Evolutionary conservation across 2,113 vertebrate genomes (phyloP).

Genomic region (Pterocles orientalis): DNA sequence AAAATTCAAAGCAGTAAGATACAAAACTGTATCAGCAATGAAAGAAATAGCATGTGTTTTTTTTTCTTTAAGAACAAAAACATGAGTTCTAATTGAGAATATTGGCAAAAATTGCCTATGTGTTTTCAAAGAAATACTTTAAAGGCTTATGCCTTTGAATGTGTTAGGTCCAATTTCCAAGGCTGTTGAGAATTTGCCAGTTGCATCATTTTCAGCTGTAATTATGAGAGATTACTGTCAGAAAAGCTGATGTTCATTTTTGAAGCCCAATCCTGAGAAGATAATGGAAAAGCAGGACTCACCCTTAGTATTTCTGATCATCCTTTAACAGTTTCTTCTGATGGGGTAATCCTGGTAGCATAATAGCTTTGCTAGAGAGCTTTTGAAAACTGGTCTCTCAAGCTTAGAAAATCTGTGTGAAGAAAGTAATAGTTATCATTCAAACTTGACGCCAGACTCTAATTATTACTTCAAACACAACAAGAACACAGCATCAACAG

Average conservation of each 20-base stretch:
- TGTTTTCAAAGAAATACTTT: background rate
- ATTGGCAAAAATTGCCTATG: background rate
- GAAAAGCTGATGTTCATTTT: constrained; percentile 22
- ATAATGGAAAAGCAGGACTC: background rate
- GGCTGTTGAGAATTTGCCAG: background rate
- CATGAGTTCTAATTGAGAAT: background rate
- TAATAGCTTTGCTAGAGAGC: constrained; percentile 40
- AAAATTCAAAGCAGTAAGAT: background rate
- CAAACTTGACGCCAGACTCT: constrained; percentile 59
- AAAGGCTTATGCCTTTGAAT: background rate
- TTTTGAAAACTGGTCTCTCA: constrained; percentile 69
- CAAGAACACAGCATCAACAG: constrained; percentile 7
- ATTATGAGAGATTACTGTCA: constrained; percentile 23
- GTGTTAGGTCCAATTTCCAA: background rate
- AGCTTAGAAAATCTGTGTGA: constrained; percentile 51
- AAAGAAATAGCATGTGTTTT: background rate
- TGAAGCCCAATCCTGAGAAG: background rate
- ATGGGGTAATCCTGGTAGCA: background rate
- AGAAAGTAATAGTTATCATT: constrained; percentile 58
- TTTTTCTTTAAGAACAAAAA: background rate
- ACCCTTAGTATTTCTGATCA: background rate
- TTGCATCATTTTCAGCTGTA: background rate
- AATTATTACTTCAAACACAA: constrained; percentile 68
- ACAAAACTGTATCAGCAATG: background rate
- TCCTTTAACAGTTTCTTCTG: constrained; percentile 23